phyloP scores from a whole-genome alignment of 2,888 invertebrate species.

The Iselma pallidipennis region DNA sequence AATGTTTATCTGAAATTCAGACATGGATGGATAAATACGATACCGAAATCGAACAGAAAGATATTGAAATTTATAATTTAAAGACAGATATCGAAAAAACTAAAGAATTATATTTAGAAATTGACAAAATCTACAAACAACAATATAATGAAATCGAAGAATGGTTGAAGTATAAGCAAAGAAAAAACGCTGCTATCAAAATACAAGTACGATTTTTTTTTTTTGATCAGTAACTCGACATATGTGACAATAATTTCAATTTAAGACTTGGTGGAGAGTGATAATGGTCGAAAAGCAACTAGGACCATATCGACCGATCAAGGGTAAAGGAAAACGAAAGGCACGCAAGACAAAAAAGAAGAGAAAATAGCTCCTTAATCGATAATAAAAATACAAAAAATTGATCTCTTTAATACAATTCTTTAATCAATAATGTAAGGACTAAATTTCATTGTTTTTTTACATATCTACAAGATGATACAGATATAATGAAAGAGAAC shows the following conservation, averaged over 20 bases:
- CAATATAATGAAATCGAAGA: neutral
- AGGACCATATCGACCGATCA: constrained; percentile 41
- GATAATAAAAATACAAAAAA: constrained; percentile 43
- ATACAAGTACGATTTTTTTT: constrained; percentile 35
- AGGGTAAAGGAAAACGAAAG: constrained; percentile 18
- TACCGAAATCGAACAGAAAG: neutral
- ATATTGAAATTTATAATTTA: neutral
- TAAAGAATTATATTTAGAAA: neutral
- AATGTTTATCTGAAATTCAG: neutral
- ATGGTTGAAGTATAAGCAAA: neutral
- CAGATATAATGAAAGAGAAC: constrained; percentile 43
- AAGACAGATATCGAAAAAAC: neutral
- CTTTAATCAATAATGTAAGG: constrained; percentile 48
- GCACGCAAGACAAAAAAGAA: constrained; percentile 26
- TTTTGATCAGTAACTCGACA: neutral
- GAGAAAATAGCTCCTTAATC: constrained; percentile 42
- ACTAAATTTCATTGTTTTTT: constrained; percentile 39
- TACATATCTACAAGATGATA: constrained; percentile 55
- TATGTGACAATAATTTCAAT: no score
- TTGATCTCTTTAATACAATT: constrained; percentile 27
- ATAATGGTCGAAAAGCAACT: constrained; percentile 41
- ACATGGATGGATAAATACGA: constrained; percentile 4
- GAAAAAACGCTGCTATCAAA: constrained; percentile 35
- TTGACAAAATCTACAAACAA: neutral
- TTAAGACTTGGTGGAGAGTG: constrained; percentile 46